Conservation (phyloP, 2,113 vertebrate species). For the Eleginops maclovinus region DNA sequence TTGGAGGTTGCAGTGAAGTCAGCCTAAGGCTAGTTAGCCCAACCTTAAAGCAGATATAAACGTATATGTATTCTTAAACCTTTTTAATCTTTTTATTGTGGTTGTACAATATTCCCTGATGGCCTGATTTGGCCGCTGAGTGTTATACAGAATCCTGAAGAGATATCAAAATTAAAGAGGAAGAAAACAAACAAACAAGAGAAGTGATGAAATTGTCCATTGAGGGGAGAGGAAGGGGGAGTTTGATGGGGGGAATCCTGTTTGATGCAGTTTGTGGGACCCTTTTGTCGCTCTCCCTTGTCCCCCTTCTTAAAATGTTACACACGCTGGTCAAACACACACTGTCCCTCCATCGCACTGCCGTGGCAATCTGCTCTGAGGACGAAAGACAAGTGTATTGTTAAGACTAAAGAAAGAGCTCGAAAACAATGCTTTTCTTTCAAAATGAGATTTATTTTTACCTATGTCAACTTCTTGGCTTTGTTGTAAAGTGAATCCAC, state of each 20-base stretch:
- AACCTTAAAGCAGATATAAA: slow-evolving; percentile 84
- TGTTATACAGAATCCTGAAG: slow-evolving; percentile 91
- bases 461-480: slow-evolving; percentile 99
- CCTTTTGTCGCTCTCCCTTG: slow-evolving; percentile 68
- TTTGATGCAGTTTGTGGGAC: slow-evolving; percentile 87
- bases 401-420: background rate
- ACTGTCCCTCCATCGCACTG: slow-evolving; percentile 90
- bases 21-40: slow-evolving; percentile 85
- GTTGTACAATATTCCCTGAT: slow-evolving; percentile 95
- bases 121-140: slow-evolving; percentile 92
- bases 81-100: slow-evolving; percentile 84
- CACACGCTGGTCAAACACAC: slow-evolving; percentile 95
- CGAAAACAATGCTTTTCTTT: fast-evolving
- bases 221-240: slow-evolving; percentile 85
- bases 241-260: slow-evolving; percentile 90
- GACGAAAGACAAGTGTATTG: slow-evolving; percentile 35
- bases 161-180: slow-evolving; percentile 81
- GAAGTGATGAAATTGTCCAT: slow-evolving; percentile 87
- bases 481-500: slow-evolving; percentile 99
- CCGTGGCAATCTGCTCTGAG: slow-evolving; percentile 86
- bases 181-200: slow-evolving; percentile 47
- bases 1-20: slow-evolving; percentile 83
- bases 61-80: slow-evolving; percentile 81
- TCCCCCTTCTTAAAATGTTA: slow-evolving; percentile 87
- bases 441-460: slow-evolving; percentile 61